Evolutionary conservation across 2,888 invertebrate species (phyloP).

Genomic region (Camptogramma bilineatum): DNA sequence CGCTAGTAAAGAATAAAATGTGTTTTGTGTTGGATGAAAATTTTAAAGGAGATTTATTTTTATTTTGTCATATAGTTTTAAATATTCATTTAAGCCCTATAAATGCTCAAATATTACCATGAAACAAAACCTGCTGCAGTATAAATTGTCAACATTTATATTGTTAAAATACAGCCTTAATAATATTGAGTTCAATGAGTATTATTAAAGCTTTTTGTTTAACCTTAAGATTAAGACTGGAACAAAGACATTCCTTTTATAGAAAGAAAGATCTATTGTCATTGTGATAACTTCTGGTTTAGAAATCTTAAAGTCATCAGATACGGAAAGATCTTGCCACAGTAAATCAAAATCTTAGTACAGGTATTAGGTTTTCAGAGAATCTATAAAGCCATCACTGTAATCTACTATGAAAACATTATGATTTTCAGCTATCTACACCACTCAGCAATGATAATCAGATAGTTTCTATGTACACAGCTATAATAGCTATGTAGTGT

Average conservation of each 20-base stretch:
- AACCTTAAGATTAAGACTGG: too few relatives aligned
- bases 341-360: not conserved
- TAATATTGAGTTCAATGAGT: not conserved
- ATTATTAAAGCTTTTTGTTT: too few relatives aligned
- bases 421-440: slow-evolving; percentile 55
- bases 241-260: not conserved
- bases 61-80: too few relatives aligned
- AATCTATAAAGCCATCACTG: slow-evolving; percentile 25
- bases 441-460: slow-evolving; percentile 63
- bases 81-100: too few relatives aligned
- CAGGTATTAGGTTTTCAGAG: slow-evolving; percentile 23
- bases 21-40: too few relatives aligned
- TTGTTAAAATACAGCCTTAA: not conserved
- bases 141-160: too few relatives aligned
- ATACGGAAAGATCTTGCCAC: not conserved
- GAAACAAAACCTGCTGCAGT: not conserved
- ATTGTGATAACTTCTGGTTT: not conserved
- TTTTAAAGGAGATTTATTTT: too few relatives aligned
- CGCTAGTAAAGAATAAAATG: too few relatives aligned
- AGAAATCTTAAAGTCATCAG: not conserved
- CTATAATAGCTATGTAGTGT: slow-evolving; percentile 50
- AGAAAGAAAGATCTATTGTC: too few relatives aligned
- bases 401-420: slow-evolving; percentile 49
- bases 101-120: too few relatives aligned
- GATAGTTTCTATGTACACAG: slow-evolving; percentile 64